Percentiles rank a stretch among this genome's conserved stretches.
These are phyloP conservation scores for Triplophysa siluroides DNA, from an alignment of 2,113 vertebrate species.

Conservation along the genomic window DNA sequence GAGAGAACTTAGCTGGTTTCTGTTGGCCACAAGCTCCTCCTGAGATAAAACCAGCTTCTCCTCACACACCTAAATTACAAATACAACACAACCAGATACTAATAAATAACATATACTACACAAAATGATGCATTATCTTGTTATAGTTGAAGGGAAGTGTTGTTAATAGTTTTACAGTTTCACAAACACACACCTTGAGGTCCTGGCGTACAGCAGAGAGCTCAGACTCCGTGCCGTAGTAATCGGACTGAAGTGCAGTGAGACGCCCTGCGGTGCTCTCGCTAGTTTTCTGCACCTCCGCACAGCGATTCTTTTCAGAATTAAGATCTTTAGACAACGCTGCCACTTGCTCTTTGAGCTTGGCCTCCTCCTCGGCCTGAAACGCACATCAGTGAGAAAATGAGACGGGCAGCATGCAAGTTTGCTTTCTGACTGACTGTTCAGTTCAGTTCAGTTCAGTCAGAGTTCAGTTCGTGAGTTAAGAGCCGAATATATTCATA, in stretches of 20 bases:
- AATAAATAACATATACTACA: not conserved
- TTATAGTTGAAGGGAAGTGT: not conserved
- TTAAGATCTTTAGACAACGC: slow-evolving; percentile 76
- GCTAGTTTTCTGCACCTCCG: slow-evolving; percentile 75
- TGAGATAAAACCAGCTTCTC: slow-evolving; percentile 86
- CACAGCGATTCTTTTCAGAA: slow-evolving; percentile 75
- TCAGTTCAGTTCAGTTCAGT: too few species aligned
- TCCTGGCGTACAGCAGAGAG: slow-evolving; percentile 89
- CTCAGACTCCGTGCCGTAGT: slow-evolving; percentile 94
- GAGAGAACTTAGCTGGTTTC: slow-evolving; percentile 80
- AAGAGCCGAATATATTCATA: too few species aligned
- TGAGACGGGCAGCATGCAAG: not conserved
- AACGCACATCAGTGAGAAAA: slow-evolving; percentile 48
- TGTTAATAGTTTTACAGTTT: not conserved
- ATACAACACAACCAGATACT: not conserved
- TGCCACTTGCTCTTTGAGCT: slow-evolving; percentile 77
- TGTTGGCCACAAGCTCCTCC: slow-evolving; percentile 88
- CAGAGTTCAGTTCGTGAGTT: too few species aligned
- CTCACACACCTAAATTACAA: slow-evolving; percentile 77
- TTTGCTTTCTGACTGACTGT: not conserved
- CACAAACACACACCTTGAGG: slow-evolving; percentile 80
- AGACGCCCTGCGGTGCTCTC: slow-evolving; percentile 77
- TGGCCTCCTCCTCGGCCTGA: slow-evolving; percentile 83
- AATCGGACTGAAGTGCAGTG: slow-evolving; percentile 84
- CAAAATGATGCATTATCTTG: not conserved